Evolutionary conservation across 2,113 vertebrate genomes (phyloP).

Genomic region (Acanthochromis polyacanthus): DNA sequence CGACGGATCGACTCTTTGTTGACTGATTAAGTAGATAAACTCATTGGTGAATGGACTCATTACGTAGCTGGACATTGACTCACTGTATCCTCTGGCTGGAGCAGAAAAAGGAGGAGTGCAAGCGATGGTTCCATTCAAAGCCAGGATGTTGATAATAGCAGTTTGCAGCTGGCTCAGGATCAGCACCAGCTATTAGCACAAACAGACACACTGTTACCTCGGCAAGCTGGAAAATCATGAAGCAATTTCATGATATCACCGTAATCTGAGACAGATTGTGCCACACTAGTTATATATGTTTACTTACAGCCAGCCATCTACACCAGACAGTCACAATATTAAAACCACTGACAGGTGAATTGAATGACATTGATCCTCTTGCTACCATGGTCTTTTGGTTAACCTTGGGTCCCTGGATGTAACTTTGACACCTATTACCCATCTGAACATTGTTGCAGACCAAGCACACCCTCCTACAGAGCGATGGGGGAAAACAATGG

Average conservation of each 20-base stretch:
- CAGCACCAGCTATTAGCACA: slow-evolving; percentile 84
- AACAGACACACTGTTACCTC: slow-evolving; percentile 8
- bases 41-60: background rate
- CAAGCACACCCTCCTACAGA: too few species aligned
- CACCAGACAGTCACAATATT: too few species aligned
- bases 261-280: too few species aligned
- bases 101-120: slow-evolving; percentile 88
- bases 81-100: slow-evolving; percentile 87
- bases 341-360: too few species aligned
- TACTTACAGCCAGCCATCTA: too few species aligned
- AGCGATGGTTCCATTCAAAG: slow-evolving; percentile 78
- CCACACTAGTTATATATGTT: too few species aligned
- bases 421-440: too few species aligned
- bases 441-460: too few species aligned
- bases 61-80: slow-evolving; percentile 53
- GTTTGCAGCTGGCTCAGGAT: slow-evolving; percentile 89
- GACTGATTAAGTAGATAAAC: fast-evolving
- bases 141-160: slow-evolving; percentile 88
- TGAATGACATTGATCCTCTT: too few species aligned
- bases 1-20: background rate
- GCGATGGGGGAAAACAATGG: too few species aligned
- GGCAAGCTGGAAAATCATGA: slow-evolving; percentile 16
- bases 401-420: too few species aligned
- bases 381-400: too few species aligned
- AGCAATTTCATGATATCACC: background rate